Conservation (phyloP, 2,888 invertebrate genomes). For the Tetragonisca angustula region DNA sequence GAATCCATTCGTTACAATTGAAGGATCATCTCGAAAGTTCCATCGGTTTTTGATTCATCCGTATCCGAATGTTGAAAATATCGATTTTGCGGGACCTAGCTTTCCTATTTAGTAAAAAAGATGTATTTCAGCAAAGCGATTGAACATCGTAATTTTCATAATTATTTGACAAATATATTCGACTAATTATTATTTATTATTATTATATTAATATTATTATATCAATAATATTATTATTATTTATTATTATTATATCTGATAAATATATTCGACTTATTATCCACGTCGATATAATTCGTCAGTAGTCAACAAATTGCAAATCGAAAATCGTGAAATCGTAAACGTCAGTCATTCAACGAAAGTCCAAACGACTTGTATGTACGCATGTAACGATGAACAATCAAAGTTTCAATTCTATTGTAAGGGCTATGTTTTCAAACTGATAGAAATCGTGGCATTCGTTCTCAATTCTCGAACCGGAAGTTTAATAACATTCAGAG, state of each 20-base stretch:
- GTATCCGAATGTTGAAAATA: constrained; percentile 45
- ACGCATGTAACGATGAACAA: not conserved
- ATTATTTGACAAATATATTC: not conserved
- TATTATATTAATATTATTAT: too few species aligned
- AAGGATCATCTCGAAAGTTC: not conserved
- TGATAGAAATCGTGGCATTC: not conserved
- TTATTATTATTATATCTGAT: too few species aligned
- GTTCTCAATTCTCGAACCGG: not conserved
- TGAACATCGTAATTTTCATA: not conserved
- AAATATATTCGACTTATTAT: not conserved
- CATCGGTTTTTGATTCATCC: constrained; percentile 26
- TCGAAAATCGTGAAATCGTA: not conserved
- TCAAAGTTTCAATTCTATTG: not conserved
- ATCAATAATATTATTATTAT: too few species aligned
- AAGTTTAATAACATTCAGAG: not conserved
- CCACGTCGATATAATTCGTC: not conserved
- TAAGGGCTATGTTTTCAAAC: not conserved
- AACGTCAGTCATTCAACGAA: not conserved
- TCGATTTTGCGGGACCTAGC: constrained; percentile 46
- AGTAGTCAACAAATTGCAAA: not conserved
- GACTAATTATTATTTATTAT: too few species aligned
- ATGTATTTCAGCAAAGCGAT: constrained; percentile 9
- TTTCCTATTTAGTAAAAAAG: constrained; percentile 31
- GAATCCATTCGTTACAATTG: not conserved
- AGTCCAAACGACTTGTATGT: not conserved